Conservation (phyloP, 2,888 invertebrate genomes). For the Sthenelais limicola region DNA sequence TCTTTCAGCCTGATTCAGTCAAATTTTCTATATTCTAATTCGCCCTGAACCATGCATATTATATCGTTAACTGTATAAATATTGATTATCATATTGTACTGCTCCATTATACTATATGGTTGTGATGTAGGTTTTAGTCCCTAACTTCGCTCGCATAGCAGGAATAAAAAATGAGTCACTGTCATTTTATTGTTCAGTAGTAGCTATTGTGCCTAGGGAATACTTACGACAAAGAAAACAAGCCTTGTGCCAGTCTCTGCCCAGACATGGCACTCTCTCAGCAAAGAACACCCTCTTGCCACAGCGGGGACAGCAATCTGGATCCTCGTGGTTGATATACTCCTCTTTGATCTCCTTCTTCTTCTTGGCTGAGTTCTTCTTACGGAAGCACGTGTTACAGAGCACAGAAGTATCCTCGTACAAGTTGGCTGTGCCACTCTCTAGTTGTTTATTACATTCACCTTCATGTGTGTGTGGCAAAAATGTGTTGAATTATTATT, state of each 20-base stretch:
- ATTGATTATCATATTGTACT: conserved; percentile 6
- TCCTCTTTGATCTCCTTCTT: conserved; percentile 12
- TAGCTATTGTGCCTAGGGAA: no score
- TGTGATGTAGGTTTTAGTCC: no score
- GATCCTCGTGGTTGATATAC: conserved; percentile 73
- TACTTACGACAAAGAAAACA: conserved; percentile 75
- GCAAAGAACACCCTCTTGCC: conserved; percentile 76
- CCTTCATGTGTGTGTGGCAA: conserved; percentile 36
- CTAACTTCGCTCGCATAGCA: no score
- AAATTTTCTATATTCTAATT: no score
- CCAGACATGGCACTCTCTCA: conserved; percentile 74
- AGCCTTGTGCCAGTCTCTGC: conserved; percentile 74
- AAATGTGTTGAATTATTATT: no score
- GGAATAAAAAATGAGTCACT: no score
- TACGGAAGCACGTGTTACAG: conserved; percentile 41
- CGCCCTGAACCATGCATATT: no score
- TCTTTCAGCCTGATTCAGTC: no score
- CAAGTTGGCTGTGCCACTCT: conserved; percentile 46
- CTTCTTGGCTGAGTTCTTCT: conserved; percentile 9
- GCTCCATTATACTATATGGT: no score
- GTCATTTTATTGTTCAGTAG: no score
- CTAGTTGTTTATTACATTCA: conserved; percentile 46
- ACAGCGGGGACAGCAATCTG: conserved; percentile 91
- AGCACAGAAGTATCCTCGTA: conserved; percentile 38
- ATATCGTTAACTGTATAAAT: no score